Percentiles rank a stretch among this genome's conserved stretches.
Evolutionary conservation across 1,140 invertebrate genomes (phyloP).

Genomic region (Babylonia areolata): DNA sequence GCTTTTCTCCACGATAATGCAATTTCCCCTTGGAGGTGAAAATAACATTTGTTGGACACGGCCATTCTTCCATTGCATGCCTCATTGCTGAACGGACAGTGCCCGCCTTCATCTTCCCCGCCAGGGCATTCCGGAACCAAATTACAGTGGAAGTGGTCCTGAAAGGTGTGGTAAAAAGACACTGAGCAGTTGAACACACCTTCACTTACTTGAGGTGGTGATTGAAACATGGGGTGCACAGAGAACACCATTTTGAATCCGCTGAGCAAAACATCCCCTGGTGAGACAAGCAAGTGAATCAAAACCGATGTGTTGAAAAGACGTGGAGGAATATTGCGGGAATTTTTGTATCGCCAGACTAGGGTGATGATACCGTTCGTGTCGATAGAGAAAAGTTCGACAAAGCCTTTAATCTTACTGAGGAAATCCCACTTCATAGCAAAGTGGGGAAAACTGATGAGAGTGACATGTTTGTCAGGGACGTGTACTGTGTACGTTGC

Average conservation of each 20-base stretch:
- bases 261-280: background rate
- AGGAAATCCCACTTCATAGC: background rate
- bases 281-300: background rate
- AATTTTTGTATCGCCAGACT: background rate
- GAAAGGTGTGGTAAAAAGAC: background rate
- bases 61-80: conserved; percentile 11
- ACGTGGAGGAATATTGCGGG: background rate
- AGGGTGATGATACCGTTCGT: background rate
- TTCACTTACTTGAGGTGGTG: background rate
- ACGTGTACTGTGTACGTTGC: background rate
- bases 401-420: background rate
- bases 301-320: background rate
- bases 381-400: background rate
- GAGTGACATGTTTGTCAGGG: background rate
- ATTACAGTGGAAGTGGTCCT: conserved; percentile 21
- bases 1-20: background rate
- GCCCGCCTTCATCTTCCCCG: conserved; percentile 17
- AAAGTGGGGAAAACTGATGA: conserved; percentile 8
- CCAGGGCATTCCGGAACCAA: background rate
- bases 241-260: conserved; percentile 21
- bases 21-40: background rate
- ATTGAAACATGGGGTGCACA: background rate
- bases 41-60: conserved; percentile 21
- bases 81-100: conserved; percentile 22
- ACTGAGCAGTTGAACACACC: conserved; percentile 21